Base-by-base conservation (phyloP, 2,113 vertebrate genomes). In the Siphamia tubifer region DNA sequence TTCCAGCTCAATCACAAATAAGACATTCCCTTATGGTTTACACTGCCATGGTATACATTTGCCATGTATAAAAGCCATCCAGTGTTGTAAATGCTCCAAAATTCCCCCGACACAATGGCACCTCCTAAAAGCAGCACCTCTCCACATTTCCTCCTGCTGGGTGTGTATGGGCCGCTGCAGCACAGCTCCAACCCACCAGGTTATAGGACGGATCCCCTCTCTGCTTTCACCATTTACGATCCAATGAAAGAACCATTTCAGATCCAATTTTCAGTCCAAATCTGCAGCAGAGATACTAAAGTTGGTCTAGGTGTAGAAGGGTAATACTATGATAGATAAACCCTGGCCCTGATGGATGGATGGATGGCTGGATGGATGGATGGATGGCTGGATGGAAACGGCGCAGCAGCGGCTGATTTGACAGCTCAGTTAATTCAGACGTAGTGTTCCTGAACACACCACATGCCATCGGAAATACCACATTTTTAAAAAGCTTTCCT, bases 101-200 rank as follows among this genome's bases (percentile, higher is more conserved):
- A 54, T 38, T 32, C 30, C n/a, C 12, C 62, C 34, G 54, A 49
- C 58, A 65, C 57, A 49, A 49, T 32, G 38, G 35, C 47, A 68
- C 34, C 35, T 30, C 56, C 47, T 60, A 4, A 6, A 11, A 39
- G 17, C 43, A 62, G 44, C 38, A 60, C 48, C 47, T 21, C 2
- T 21, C 48, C 32, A 12, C 24, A 38, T 25, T 38, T n/a, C 19
- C 11, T n/a, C n/a, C n/a, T n/a, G 3, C 54, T 70, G 74, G 70
- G 74, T 70, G 81, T 80, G 76, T 62, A 27, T 43, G 53, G 72
- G 28, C 45, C 36, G 51, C 53, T 72, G 69, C 62, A 16, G 47
- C 39, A 34, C 43, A 17, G 42, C 57, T 63, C 23, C 36, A 51
- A 51, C 56, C 12, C 11, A 9, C 35, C 10, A 19, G 6, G 55